phyloP scores from a whole-genome alignment of 2,888 invertebrate species.

The Sabatieria punctata region DNA sequence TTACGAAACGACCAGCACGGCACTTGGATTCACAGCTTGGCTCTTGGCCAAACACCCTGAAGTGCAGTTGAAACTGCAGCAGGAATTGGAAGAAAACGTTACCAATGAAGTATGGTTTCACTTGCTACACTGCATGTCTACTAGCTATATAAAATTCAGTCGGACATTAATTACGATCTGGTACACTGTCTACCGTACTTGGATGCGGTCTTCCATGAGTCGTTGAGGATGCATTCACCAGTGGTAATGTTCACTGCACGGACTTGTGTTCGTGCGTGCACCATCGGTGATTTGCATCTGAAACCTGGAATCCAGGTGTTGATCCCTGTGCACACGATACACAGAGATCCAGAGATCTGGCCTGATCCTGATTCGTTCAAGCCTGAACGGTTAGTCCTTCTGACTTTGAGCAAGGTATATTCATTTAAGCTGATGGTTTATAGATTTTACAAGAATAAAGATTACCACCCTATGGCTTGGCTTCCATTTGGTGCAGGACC shows the following conservation, averaged over 20 bases:
- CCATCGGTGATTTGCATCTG: constrained; percentile 13
- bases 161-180: constrained; percentile 13
- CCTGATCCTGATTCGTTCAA: constrained; percentile 17
- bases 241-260: constrained; percentile 20
- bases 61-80: constrained; percentile 34
- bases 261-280: constrained; percentile 14
- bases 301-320: constrained; percentile 13
- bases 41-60: constrained; percentile 37
- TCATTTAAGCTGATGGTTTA: too few species aligned
- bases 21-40: constrained; percentile 37
- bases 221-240: constrained; percentile 21
- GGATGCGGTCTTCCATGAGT: constrained; percentile 24
- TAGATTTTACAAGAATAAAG: not conserved
- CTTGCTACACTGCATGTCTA: too few species aligned
- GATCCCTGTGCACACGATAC: constrained; percentile 13
- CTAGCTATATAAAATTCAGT: too few species aligned
- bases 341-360: constrained; percentile 15
- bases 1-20: constrained; percentile 41
- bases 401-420: too few species aligned
- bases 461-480: constrained; percentile 16
- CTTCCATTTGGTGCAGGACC: constrained; percentile 26
- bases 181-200: constrained; percentile 20
- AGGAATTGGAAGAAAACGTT: constrained; percentile 33
- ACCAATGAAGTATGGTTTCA: constrained; percentile 20
- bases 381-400: constrained; percentile 16